Conservation (phyloP, 1,140 invertebrate genomes). For the Steinernema feltiae region DNA sequence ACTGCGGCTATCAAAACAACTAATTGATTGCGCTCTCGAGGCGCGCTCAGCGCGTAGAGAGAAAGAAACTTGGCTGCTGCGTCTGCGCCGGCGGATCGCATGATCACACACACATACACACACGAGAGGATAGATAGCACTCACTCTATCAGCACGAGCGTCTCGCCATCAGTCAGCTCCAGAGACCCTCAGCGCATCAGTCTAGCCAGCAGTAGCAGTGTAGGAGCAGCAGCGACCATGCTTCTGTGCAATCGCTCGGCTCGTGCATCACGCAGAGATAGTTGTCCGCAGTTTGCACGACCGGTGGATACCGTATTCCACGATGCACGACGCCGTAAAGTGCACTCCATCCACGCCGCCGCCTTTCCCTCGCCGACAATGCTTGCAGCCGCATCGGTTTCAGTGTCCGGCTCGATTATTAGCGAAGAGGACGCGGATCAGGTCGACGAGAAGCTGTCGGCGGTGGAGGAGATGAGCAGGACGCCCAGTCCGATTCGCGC, state of each 20-base stretch:
- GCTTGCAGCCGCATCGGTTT: too few species aligned
- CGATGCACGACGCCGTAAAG: conserved; percentile 15
- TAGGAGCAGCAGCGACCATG: not conserved
- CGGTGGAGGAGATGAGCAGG: not conserved
- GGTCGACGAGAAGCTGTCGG: not conserved
- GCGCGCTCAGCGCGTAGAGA: too few species aligned
- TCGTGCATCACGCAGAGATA: not conserved
- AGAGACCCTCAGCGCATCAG: not conserved
- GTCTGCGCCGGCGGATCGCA: too few species aligned
- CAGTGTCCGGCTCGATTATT: not conserved
- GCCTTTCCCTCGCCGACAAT: too few species aligned
- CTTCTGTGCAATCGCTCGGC: not conserved
- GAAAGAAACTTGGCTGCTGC: too few species aligned
- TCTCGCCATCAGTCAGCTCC: not conserved
- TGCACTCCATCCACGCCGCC: not conserved
- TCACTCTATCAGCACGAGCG: not conserved
- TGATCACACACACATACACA: too few species aligned
- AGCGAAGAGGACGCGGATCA: not conserved
- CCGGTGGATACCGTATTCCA: conserved; percentile 16
- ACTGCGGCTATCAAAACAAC: conserved; percentile 10
- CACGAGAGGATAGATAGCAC: too few species aligned
- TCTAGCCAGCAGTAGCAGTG: too few species aligned
- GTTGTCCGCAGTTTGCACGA: not conserved
- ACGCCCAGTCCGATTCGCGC: not conserved
- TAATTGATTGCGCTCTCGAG: conserved; percentile 15